phyloP scores from a whole-genome alignment of 2,888 invertebrate genomes.

The Drosophila quasianomalipes region DNA sequence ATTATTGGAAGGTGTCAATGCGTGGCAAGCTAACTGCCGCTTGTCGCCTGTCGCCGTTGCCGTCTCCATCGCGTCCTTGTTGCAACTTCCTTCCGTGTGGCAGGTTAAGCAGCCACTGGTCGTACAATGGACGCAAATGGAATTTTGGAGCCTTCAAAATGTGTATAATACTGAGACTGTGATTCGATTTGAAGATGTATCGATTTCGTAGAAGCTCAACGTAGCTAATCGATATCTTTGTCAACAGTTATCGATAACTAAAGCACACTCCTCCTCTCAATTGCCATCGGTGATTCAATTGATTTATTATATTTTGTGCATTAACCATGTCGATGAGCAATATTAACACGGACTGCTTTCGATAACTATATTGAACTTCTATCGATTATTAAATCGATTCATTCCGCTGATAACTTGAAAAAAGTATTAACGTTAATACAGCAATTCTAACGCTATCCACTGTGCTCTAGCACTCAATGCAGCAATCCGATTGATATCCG shows the following conservation, averaged over 20 bases:
- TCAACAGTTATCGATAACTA: conserved; percentile 6
- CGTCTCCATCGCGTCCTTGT: background rate
- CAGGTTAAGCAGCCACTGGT: conserved; percentile 29
- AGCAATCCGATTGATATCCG: conserved; percentile 63
- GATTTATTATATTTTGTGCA: background rate
- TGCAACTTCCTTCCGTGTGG: conserved; percentile 44
- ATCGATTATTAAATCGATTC: background rate
- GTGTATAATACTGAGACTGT: background rate
- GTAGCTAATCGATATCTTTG: background rate
- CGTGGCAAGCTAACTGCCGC: conserved; percentile 49
- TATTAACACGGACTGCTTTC: background rate
- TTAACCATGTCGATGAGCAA: background rate
- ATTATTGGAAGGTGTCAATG: conserved; percentile 77
- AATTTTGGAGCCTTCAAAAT: background rate
- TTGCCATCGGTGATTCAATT: background rate
- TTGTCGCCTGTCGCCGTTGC: background rate
- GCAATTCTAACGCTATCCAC: conserved; percentile 8
- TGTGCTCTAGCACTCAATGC: conserved; percentile 23
- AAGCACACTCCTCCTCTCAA: background rate
- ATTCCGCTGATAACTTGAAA: background rate
- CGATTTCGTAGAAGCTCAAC: background rate
- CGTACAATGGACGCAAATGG: conserved; percentile 39
- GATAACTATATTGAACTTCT: background rate
- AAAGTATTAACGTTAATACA: background rate
- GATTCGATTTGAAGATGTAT: background rate